Conservation (phyloP, 2,888 invertebrate genomes). For the Aplocera efformata region DNA sequence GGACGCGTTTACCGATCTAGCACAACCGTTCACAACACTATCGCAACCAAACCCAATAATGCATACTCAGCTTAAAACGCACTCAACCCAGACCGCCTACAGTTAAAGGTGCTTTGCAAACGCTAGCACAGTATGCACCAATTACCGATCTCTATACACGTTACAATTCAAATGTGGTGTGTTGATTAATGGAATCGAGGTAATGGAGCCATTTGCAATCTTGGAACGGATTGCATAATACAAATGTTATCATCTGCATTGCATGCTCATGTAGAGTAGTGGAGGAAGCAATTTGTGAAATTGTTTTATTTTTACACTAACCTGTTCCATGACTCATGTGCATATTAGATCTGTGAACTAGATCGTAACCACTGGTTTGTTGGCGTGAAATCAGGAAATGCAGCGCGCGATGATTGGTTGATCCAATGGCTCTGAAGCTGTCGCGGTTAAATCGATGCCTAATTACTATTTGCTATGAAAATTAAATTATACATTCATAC, state of each 20-base stretch:
- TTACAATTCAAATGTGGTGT: conserved; percentile 16
- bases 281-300: conserved; percentile 23
- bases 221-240: conserved; percentile 17
- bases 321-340: conserved; percentile 35
- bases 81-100: conserved; percentile 38
- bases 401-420: conserved; percentile 47
- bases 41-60: conserved; percentile 41
- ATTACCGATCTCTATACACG: conserved; percentile 19
- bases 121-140: conserved; percentile 20
- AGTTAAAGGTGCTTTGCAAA: conserved; percentile 24
- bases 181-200: conserved; percentile 8
- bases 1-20: conserved; percentile 54
- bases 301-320: conserved; percentile 27
- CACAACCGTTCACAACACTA: conserved; percentile 51
- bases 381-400: conserved; percentile 55
- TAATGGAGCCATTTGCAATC: conserved; percentile 16
- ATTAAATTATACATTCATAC: conserved; percentile 23
- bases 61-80: conserved; percentile 41
- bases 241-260: conserved; percentile 13
- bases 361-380: conserved; percentile 44
- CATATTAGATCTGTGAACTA: conserved; percentile 42
- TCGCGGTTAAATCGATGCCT: conserved; percentile 34
- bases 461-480: conserved; percentile 32
- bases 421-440: conserved; percentile 41
- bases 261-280: conserved; percentile 10